A percentile compares a stretch with the other conserved stretches of the same genome.
These are phyloP conservation scores for Hypotaenidia philippensis DNA, from an alignment of 2,797 vertebrate species.

Conservation along the genomic window DNA sequence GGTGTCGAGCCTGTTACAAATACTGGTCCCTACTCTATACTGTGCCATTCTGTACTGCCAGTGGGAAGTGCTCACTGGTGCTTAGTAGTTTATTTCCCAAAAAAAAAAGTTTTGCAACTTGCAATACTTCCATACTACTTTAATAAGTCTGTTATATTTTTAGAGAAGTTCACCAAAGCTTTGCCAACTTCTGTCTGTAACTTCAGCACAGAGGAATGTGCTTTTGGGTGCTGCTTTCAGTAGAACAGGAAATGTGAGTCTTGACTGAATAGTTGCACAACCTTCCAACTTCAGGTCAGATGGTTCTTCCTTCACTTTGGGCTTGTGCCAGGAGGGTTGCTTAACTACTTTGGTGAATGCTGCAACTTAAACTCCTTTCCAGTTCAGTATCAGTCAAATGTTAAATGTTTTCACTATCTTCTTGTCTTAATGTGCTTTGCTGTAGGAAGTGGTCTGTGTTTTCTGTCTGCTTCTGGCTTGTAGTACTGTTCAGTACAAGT, in stretches of 20 bases:
- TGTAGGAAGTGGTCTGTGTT: neutral
- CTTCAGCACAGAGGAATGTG: neutral
- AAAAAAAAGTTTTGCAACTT: neutral
- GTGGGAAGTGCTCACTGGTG: neutral
- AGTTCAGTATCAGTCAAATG: neutral
- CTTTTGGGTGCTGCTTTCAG: neutral
- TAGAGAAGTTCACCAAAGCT: neutral
- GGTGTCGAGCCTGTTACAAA: neutral
- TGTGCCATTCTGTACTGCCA: rapidly evolving
- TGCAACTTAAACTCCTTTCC: neutral
- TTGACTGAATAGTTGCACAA: neutral
- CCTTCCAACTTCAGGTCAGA: neutral
- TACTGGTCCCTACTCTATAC: rapidly evolving
- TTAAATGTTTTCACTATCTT: neutral
- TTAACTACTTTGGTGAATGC: neutral
- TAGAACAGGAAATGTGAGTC: conserved; percentile 31
- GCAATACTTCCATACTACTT: neutral
- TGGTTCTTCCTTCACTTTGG: neutral
- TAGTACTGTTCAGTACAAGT: neutral
- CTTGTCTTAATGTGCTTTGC: neutral
- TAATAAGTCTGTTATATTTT: neutral
- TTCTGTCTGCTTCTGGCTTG: neutral
- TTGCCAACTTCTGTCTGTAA: neutral
- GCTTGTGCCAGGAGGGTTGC: neutral
- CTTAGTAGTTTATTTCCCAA: neutral